Conservation (phyloP, 2,797 vertebrate species). For the Dryobates pubescens region DNA sequence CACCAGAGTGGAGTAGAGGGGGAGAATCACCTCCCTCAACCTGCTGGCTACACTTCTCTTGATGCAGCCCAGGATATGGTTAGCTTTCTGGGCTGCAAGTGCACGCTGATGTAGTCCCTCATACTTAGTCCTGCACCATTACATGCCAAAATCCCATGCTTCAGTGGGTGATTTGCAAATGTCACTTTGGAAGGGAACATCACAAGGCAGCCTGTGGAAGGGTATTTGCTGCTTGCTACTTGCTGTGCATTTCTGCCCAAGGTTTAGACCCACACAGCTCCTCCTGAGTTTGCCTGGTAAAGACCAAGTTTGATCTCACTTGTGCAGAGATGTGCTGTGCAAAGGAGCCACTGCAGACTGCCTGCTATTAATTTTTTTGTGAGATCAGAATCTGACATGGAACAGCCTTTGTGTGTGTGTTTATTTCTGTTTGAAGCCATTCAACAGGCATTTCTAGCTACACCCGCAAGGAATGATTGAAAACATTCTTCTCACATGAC, state of each 20-base stretch:
- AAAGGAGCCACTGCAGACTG: background rate
- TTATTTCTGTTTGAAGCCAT: background rate
- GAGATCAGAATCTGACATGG: background rate
- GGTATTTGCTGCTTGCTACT: background rate
- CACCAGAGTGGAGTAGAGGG: no score
- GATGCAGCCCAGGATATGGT: no score
- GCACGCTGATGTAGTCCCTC: background rate
- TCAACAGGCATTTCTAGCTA: background rate
- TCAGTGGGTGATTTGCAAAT: background rate
- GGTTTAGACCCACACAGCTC: background rate
- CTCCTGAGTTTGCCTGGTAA: background rate
- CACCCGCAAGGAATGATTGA: background rate
- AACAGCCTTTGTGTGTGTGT: background rate
- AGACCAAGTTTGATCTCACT: background rate
- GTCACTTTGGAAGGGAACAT: background rate
- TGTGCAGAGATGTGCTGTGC: background rate
- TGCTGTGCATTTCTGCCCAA: background rate
- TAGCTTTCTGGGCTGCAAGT: no score
- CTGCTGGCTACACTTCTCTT: no score
- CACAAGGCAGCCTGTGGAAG: background rate
- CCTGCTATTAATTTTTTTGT: background rate
- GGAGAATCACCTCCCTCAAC: no score
- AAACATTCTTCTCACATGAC: slow-evolving; percentile 43
- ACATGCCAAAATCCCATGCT: accelerated
- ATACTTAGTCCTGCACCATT: background rate